These are phyloP conservation scores for Terebella lapidaria DNA, from an alignment of 2,888 invertebrate genomes.

Conservation along the genomic window DNA sequence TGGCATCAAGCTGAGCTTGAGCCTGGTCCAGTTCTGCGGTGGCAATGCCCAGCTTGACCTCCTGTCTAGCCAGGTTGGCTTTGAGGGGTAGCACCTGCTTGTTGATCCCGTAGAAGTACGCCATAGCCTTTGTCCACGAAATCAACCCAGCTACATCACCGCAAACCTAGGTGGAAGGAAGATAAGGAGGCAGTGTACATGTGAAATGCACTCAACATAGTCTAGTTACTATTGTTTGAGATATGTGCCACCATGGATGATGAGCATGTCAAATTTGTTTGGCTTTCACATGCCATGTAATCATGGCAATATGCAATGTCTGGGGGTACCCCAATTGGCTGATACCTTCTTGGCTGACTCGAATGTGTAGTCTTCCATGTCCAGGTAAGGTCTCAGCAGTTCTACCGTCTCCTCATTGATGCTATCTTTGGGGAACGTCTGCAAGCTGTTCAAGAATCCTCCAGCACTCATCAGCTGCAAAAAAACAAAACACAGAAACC, in stretches of 20 bases:
- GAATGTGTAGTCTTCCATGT: constrained; percentile 95
- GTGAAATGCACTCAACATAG: not conserved
- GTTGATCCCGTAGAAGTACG: constrained; percentile 68
- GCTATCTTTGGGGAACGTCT: constrained; percentile 63
- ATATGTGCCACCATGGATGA: not conserved
- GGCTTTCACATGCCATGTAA: too few species aligned
- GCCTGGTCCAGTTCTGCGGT: constrained; percentile 30
- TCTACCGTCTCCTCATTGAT: constrained; percentile 97
- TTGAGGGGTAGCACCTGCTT: constrained; percentile 92
- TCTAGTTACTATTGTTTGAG: not conserved
- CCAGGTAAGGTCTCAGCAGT: constrained; percentile 71
- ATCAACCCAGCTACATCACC: constrained; percentile 50
- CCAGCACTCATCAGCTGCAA: constrained; percentile 95
- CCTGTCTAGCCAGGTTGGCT: constrained; percentile 39
- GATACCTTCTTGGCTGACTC: constrained; percentile 76
- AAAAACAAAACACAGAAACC: not conserved
- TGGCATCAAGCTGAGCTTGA: constrained; percentile 34
- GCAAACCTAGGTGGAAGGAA: constrained; percentile 39
- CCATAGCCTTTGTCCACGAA: constrained; percentile 51
- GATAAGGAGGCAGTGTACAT: not conserved
- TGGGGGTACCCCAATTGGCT: not conserved
- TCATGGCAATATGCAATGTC: not conserved
- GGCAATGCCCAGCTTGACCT: constrained; percentile 50
- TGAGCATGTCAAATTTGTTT: too few species aligned
- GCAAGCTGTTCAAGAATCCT: constrained; percentile 62